These are phyloP conservation scores for Melolontha melolontha DNA, from an alignment of 2,888 invertebrate species.

Conservation along the genomic window DNA sequence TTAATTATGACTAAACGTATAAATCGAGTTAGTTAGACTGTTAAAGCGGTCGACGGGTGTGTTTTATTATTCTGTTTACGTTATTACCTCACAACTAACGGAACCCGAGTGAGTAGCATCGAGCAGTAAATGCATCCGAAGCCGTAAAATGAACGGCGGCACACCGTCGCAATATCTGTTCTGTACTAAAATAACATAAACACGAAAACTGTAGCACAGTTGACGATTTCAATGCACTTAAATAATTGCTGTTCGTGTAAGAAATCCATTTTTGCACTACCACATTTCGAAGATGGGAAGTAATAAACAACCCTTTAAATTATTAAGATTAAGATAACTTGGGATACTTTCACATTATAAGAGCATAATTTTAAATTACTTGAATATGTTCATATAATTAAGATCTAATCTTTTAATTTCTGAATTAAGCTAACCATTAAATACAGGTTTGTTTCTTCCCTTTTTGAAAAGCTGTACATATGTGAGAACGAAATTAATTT, in stretches of 20 bases:
- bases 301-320: neutral
- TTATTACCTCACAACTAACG: conserved; percentile 31
- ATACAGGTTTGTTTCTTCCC: too few species aligned
- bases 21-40: conserved; percentile 36
- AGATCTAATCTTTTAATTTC: too few species aligned
- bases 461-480: too few species aligned
- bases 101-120: conserved; percentile 15
- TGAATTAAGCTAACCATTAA: too few species aligned
- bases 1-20: conserved; percentile 43
- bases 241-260: conserved; percentile 14
- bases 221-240: conserved; percentile 3
- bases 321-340: too few species aligned
- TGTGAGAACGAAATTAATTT: too few species aligned
- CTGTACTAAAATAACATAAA: conserved; percentile 7
- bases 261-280: neutral
- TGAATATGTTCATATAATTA: too few species aligned
- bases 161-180: conserved; percentile 20
- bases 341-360: too few species aligned
- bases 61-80: conserved; percentile 41
- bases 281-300: conserved; percentile 11
- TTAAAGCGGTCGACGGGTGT: conserved; percentile 36
- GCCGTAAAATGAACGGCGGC: conserved; percentile 27
- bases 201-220: conserved; percentile 12
- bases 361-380: too few species aligned
- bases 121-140: conserved; percentile 25